Percentiles rank a stretch among this genome's conserved stretches.
phyloP scores from a whole-genome alignment of 2,888 invertebrate genomes.

The Apocheima hispidaria region DNA sequence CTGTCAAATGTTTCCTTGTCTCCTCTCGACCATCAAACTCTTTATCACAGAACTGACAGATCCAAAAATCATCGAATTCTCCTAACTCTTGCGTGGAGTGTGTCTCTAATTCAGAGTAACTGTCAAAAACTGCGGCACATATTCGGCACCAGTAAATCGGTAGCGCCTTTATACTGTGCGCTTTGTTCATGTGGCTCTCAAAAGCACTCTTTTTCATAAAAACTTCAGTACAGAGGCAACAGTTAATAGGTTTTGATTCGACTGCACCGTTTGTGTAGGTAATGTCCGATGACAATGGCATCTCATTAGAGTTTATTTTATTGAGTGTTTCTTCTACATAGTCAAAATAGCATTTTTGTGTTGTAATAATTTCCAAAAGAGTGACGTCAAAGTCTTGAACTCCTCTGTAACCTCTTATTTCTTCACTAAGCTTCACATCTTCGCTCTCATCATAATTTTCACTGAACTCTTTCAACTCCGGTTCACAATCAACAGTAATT shows the following conservation, averaged over 20 bases:
- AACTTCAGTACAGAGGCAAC: constrained; percentile 67
- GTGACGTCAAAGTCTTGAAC: constrained; percentile 80
- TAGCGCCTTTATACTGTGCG: constrained; percentile 69
- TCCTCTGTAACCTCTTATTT: constrained; percentile 64
- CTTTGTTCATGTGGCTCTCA: constrained; percentile 68
- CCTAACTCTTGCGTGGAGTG: constrained; percentile 68
- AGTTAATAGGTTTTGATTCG: constrained; percentile 49
- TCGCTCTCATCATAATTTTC: constrained; percentile 36
- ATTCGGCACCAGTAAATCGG: constrained; percentile 74
- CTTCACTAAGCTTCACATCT: constrained; percentile 5
- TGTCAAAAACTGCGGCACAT: constrained; percentile 74
- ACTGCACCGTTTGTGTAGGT: constrained; percentile 57
- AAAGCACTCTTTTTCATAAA: constrained; percentile 54
- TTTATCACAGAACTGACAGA: constrained; percentile 83
- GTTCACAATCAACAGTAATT: constrained; percentile 33
- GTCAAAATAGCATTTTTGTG: constrained; percentile 75
- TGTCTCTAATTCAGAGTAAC: constrained; percentile 61
- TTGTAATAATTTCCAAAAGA: constrained; percentile 72
- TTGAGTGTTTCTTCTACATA: constrained; percentile 64
- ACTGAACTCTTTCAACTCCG: constrained; percentile 39
- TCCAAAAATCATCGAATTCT: constrained; percentile 78
- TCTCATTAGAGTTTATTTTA: constrained; percentile 60
- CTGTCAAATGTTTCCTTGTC: constrained; percentile 68
- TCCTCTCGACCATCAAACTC: constrained; percentile 74
- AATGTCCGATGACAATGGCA: constrained; percentile 66